Conservation (phyloP, 2,797 vertebrate genomes). For the Rhodeus uyekii region DNA sequence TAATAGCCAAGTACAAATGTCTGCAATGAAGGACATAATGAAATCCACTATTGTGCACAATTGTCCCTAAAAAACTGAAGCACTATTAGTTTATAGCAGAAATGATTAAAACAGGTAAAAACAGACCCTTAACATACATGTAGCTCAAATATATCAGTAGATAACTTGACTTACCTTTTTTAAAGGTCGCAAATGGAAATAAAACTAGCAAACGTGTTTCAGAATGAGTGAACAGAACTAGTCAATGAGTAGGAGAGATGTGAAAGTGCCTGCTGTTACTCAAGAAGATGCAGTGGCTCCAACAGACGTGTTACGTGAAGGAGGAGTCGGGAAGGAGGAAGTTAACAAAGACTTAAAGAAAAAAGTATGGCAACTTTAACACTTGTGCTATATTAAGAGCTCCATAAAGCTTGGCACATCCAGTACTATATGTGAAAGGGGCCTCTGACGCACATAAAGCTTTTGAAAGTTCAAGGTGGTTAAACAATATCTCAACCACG, state of each 20-base stretch:
- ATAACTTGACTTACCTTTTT: slow-evolving; percentile 16
- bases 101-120: neutral
- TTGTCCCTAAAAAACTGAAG: neutral
- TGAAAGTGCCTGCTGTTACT: neutral
- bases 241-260: neutral
- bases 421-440: no score
- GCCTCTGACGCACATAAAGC: no score
- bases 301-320: neutral
- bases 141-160: neutral
- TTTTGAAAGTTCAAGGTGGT: slow-evolving; percentile 3
- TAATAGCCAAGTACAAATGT: neutral
- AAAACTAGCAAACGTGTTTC: neutral
- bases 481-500: neutral
- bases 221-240: neutral
- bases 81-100: neutral
- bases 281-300: neutral
- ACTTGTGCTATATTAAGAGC: slow-evolving; percentile 21
- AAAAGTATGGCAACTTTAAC: neutral
- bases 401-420: neutral
- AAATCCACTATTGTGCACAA: no score
- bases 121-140: neutral
- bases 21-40: no score
- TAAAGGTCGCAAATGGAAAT: neutral
- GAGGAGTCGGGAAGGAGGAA: slow-evolving; percentile 7
- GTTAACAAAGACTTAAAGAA: neutral